Percentiles rank a stretch among this genome's conserved stretches.
Evolutionary conservation across 1,140 invertebrate species (phyloP).

Genomic region (Mactra quadrangularis): DNA sequence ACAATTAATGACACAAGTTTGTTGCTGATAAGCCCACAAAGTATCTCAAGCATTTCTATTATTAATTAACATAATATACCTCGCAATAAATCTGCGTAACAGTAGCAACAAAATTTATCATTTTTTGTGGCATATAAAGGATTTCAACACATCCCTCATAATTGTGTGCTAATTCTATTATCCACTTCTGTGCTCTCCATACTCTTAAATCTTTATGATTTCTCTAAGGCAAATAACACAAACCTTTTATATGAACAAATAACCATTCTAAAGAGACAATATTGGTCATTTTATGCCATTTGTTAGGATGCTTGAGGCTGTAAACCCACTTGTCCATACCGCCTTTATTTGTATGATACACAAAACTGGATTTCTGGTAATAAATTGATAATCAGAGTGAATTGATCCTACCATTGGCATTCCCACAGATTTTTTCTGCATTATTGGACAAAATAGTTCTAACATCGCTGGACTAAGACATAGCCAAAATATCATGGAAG

Average conservation of each 20-base stretch:
- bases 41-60: too few relatives aligned
- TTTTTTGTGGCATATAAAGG: too few relatives aligned
- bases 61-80: too few relatives aligned
- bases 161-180: background rate
- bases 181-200: background rate
- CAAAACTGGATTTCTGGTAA: slow-evolving; percentile 39
- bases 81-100: too few relatives aligned
- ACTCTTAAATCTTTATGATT: slow-evolving; percentile 47
- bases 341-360: slow-evolving; percentile 61
- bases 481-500: too few relatives aligned
- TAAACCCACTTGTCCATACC: slow-evolving; percentile 47
- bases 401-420: slow-evolving; percentile 14
- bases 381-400: slow-evolving; percentile 59
- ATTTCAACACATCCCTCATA: background rate
- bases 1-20: too few relatives aligned
- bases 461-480: too few relatives aligned
- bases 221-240: slow-evolving; percentile 50
- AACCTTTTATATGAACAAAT: slow-evolving; percentile 60
- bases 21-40: too few relatives aligned
- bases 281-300: slow-evolving; percentile 55
- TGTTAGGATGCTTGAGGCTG: slow-evolving; percentile 29
- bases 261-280: slow-evolving; percentile 55
- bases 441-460: too few relatives aligned
- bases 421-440: too few relatives aligned
- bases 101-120: too few relatives aligned